Base-by-base conservation (phyloP, 2,113 vertebrate genomes). In the Corythaixoides concolor region DNA sequence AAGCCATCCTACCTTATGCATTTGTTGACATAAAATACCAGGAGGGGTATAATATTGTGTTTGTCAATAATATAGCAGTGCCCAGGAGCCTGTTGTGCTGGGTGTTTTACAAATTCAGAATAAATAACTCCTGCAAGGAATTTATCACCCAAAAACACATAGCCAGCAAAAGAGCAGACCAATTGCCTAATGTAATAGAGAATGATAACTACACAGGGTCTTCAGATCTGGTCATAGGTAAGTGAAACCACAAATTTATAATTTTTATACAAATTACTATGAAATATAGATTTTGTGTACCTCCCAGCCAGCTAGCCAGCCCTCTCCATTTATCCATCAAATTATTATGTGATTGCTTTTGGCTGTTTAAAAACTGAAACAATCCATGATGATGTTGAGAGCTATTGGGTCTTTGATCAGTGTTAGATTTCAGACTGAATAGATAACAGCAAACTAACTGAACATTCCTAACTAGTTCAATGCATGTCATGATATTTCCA, bases 31-130 rank as follows among this genome's bases (percentile, higher is more conserved):
- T n/a, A 52, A 94, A 95, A 78, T 82, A 68, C 11, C 6, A 19
- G 14, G 3, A 19, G 43, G 6, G 12, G 7, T 58, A 21, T 59
- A 80, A 63, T 59, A 90, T 5, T 86, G 20, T 67, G 32, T 28
- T 58, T 59, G 21, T 92, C 84, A 85, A 35, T 89, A 85, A 64
- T 26, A 72, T 2, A 32, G 9, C 11, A 39, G 47, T 43, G 64
- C 30, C 49, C 52, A 52, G 20, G 32, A 90, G 28, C 37, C 26
- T 77, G 20, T 67, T 63, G 16, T 50, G 28, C 12, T 77, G 45
- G 17, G 28, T 11, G 62, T 69, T 93, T 82, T 85, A 73, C 15
- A 80, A 75, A 93, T 81, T 78, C 32, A 74, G 60, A 93, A 39
- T n/a, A 88, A 85, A 49, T 78, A 92, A 26, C 24, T 81, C 35